Conservation (phyloP, 2,888 invertebrate genomes). For the Cephus spinipes region DNA sequence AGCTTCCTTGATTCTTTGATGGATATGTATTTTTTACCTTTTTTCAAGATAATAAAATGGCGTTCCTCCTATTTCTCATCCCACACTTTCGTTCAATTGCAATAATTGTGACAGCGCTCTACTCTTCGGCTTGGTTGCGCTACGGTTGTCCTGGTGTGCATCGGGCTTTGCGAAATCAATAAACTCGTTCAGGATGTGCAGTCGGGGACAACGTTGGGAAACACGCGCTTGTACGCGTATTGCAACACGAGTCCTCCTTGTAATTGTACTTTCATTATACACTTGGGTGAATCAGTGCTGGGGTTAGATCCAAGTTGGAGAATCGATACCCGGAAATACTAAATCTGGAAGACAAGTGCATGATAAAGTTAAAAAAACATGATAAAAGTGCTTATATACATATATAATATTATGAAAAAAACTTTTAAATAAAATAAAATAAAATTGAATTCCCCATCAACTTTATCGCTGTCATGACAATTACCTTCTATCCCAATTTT, state of each 20-base stretch:
- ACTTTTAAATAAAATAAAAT: too few relatives aligned
- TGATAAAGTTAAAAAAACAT: not conserved
- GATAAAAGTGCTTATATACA: too few relatives aligned
- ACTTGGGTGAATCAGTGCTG: not conserved
- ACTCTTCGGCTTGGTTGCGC: not conserved
- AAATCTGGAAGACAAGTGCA: not conserved
- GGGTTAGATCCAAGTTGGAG: not conserved
- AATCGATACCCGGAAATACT: not conserved
- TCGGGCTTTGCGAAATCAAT: slow-evolving; percentile 55
- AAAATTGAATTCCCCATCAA: too few relatives aligned
- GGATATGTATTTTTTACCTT: not conserved
- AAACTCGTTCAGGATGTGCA: slow-evolving; percentile 54
- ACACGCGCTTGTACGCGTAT: slow-evolving; percentile 18
- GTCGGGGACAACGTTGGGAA: slow-evolving; percentile 47
- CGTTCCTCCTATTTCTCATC: not conserved
- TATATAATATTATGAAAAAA: too few relatives aligned
- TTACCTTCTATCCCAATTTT: too few relatives aligned
- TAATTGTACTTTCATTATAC: slow-evolving; percentile 51
- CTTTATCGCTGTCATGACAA: too few relatives aligned
- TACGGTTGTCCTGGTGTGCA: not conserved
- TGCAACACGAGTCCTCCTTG: slow-evolving; percentile 53
- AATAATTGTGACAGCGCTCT: not conserved
- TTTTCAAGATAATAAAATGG: not conserved
- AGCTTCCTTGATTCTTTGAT: not conserved
- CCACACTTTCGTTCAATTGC: not conserved